Percentiles rank a stretch among this genome's conserved stretches.
Conservation (phyloP, 2,797 vertebrate species). For the Bryconaethiops microstoma region DNA sequence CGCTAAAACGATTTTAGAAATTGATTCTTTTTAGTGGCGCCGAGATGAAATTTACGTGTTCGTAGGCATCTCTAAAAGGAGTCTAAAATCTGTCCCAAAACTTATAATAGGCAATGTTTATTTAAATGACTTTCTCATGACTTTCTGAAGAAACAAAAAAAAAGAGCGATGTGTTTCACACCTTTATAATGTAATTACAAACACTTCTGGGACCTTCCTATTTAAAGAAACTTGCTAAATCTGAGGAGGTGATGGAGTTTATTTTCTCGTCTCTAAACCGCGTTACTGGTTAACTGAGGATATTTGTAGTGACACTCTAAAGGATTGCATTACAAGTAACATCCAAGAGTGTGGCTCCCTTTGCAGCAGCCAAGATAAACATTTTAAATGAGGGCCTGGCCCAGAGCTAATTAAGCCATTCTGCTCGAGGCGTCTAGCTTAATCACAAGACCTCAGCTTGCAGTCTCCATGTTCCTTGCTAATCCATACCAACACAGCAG, state of each 20-base stretch:
- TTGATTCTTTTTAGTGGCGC: too few species aligned
- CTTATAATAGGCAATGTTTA: not conserved
- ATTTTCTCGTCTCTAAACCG: slow-evolving; percentile 44
- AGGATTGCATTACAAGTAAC: slow-evolving; percentile 40
- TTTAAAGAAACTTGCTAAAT: slow-evolving; percentile 24
- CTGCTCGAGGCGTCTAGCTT: slow-evolving; percentile 45
- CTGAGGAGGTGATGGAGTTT: slow-evolving; percentile 21
- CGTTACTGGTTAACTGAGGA: slow-evolving; percentile 28
- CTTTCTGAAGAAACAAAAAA: not conserved
- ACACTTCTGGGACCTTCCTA: not conserved
- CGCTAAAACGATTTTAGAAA: too few species aligned
- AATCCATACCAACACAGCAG: slow-evolving; percentile 41
- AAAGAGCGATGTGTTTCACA: not conserved
- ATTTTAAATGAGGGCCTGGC: slow-evolving; percentile 53
- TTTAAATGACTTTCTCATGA: not conserved
- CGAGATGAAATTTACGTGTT: too few species aligned
- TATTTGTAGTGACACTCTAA: slow-evolving; percentile 47
- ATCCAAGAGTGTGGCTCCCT: slow-evolving; percentile 39
- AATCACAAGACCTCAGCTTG: slow-evolving; percentile 53
- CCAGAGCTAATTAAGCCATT: slow-evolving; percentile 58
- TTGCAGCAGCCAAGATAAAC: slow-evolving; percentile 55
- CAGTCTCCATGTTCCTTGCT: slow-evolving; percentile 35
- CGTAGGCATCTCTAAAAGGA: too few species aligned
- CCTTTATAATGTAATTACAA: slow-evolving; percentile 7
- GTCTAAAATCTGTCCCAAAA: not conserved